Conservation (phyloP, 2,888 invertebrate genomes). For the Cybosia mesomella region DNA sequence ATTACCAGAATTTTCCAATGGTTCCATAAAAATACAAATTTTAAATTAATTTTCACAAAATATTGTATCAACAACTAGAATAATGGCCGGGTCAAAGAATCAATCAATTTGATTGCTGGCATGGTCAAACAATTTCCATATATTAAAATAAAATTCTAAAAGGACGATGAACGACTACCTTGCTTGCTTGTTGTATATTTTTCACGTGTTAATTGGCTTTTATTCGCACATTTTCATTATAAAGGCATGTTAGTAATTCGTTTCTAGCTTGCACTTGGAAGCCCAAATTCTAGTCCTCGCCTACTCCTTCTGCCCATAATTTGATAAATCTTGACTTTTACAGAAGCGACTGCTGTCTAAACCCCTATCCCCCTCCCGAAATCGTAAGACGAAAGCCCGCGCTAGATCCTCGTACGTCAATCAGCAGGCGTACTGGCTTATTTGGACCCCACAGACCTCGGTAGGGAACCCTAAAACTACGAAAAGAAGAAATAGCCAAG, state of each 20-base stretch:
- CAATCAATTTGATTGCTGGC: not conserved
- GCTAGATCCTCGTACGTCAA: not conserved
- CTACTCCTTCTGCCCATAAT: not conserved
- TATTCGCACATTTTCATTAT: too few species aligned
- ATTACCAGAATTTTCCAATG: not conserved
- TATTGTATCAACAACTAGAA: not conserved
- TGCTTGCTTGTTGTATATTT: not conserved
- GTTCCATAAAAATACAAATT: not conserved
- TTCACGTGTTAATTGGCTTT: not conserved
- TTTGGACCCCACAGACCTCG: not conserved
- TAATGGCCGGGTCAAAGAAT: not conserved
- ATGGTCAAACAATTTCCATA: slow-evolving; percentile 1
- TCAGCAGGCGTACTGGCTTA: not conserved
- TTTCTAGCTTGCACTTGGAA: too few species aligned
- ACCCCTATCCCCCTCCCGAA: not conserved
- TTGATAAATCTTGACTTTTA: not conserved
- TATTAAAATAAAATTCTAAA: not conserved
- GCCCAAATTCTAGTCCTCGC: too few species aligned
- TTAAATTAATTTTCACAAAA: not conserved
- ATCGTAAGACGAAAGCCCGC: not conserved
- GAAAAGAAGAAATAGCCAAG: too few species aligned
- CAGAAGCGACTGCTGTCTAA: not conserved
- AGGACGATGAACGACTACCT: not conserved
- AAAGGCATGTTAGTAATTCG: too few species aligned
- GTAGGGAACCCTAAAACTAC: too few species aligned